phyloP scores from a whole-genome alignment of 2,113 vertebrate species.

The Corythornis vintsioides region DNA sequence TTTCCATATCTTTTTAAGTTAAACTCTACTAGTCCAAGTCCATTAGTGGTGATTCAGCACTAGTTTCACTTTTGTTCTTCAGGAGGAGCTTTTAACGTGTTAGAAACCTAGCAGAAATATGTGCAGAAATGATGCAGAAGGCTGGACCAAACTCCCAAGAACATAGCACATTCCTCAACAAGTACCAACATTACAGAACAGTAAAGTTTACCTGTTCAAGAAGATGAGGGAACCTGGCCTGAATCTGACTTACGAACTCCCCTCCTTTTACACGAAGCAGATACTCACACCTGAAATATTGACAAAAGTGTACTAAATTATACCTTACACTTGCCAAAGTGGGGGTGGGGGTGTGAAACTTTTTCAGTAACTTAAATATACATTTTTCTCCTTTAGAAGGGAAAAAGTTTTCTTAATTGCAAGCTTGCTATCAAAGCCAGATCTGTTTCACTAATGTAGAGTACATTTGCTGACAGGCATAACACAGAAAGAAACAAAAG shows the following conservation, averaged over 20 bases:
- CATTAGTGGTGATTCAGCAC: not conserved
- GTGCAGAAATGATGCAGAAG: not conserved
- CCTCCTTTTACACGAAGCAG: conserved; percentile 91
- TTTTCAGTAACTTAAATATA: not conserved
- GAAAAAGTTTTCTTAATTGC: not conserved
- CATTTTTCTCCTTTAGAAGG: not conserved
- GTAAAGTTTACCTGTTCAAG: conserved; percentile 89
- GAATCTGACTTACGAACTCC: conserved; percentile 92
- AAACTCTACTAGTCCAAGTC: not conserved
- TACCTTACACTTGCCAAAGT: not conserved
- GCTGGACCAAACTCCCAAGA: not conserved
- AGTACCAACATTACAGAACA: not conserved
- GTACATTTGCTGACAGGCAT: not conserved
- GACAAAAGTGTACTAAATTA: not conserved
- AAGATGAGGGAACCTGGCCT: conserved; percentile 93
- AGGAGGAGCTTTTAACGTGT: not conserved
- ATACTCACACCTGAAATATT: conserved; percentile 89
- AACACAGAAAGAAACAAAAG: not conserved
- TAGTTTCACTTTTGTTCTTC: not conserved
- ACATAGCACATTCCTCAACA: not conserved
- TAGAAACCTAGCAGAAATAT: not conserved
- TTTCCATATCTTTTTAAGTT: not conserved
- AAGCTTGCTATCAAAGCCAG: not conserved
- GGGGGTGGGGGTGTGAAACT: not conserved
- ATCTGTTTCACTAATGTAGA: not conserved